Percentiles rank a stretch among this genome's conserved stretches.
phyloP scores from a whole-genome alignment of 2,797 vertebrate genomes.

The Bucorvus abyssinicus region DNA sequence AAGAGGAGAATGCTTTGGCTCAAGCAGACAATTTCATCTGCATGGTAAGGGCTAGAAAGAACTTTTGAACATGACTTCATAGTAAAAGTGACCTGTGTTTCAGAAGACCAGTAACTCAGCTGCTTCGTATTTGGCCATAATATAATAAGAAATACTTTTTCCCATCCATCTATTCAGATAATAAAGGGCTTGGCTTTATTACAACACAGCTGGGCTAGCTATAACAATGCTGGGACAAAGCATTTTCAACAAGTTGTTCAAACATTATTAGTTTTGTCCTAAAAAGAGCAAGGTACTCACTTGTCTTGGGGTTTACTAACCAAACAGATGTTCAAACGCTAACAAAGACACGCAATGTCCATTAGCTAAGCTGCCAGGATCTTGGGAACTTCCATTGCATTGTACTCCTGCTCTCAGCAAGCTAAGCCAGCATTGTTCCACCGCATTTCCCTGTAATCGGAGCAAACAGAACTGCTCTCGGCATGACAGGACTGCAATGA shows the following conservation, averaged over 20 bases:
- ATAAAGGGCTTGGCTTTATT: not conserved
- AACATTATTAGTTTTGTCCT: not conserved
- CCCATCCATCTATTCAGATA: not conserved
- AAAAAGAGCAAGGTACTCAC: not conserved
- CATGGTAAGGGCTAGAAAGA: not conserved
- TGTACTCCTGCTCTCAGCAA: not conserved
- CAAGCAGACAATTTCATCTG: not conserved
- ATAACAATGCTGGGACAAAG: not conserved
- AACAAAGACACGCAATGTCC: not conserved
- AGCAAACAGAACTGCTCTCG: not conserved
- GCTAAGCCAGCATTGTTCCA: not conserved
- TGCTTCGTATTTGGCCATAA: not conserved
- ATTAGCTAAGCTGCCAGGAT: not conserved
- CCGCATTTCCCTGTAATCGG: not conserved
- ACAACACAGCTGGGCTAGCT: not conserved
- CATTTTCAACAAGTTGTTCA: conserved; percentile 14
- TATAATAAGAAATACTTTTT: not conserved
- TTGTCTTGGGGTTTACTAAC: not conserved
- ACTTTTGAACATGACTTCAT: not conserved
- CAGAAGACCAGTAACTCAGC: not conserved
- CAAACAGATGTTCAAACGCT: conserved; percentile 22
- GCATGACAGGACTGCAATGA: not conserved
- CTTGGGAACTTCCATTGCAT: not conserved
- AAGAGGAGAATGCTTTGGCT: not conserved
- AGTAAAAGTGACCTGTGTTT: not conserved